phyloP scores from a whole-genome alignment of 37 sponge, comb jelly and placozoan genomes.

The Haliclona indistincta region DNA sequence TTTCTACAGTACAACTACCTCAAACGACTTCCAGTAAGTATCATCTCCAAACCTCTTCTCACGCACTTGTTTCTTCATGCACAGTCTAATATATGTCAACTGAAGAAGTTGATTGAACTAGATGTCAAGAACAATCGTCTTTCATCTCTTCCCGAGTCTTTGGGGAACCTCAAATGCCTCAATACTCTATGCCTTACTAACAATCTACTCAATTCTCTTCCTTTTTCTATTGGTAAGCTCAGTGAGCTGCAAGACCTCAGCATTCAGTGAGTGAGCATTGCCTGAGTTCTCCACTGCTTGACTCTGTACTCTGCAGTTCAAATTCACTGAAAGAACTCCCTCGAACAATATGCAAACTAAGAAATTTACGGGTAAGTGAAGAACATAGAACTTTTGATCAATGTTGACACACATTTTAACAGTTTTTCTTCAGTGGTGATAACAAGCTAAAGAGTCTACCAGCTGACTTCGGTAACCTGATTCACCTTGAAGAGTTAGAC shows the following conservation, averaged over 20 bases:
- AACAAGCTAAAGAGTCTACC: slow-evolving; percentile 62
- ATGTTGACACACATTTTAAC: neutral
- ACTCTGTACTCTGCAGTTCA: slow-evolving; percentile 20
- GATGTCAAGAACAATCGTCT: slow-evolving; percentile 78
- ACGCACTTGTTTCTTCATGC: neutral
- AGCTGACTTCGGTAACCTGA: slow-evolving; percentile 43
- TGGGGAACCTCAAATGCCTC: slow-evolving; percentile 51
- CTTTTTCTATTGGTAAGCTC: slow-evolving; percentile 50
- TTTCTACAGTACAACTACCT: slow-evolving; percentile 83
- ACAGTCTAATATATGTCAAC: slow-evolving; percentile 53
- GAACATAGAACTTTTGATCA: neutral
- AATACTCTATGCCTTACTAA: slow-evolving; percentile 54
- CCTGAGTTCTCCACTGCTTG: no score
- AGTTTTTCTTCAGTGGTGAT: slow-evolving; percentile 74
- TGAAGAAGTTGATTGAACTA: slow-evolving; percentile 47
- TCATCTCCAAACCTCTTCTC: neutral
- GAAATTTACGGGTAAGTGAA: slow-evolving; percentile 29
- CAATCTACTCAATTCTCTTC: slow-evolving; percentile 43
- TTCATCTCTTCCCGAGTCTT: neutral
- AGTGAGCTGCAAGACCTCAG: slow-evolving; percentile 62
- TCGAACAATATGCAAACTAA: slow-evolving; percentile 45
- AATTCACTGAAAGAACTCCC: slow-evolving; percentile 54
- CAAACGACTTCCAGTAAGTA: slow-evolving; percentile 57
- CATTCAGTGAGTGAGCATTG: slow-evolving; percentile 76
- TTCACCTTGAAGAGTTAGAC: slow-evolving; percentile 62